Evolutionary conservation across 2,113 vertebrate genomes (phyloP).

Genomic region (Oreochromis tanganicae): DNA sequence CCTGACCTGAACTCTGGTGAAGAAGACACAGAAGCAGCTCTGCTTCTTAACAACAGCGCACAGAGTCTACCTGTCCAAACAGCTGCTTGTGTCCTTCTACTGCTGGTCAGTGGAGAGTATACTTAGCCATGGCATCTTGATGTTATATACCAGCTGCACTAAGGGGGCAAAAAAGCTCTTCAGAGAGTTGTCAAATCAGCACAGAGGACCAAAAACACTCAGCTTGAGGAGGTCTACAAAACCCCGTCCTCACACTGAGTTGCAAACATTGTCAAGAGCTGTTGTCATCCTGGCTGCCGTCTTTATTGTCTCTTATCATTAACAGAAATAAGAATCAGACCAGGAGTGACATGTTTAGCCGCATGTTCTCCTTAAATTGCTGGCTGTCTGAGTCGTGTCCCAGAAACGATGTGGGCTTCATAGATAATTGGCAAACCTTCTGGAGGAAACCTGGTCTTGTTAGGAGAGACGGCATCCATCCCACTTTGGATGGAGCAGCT

Average conservation of each 20-base stretch:
- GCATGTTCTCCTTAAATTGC: too few species aligned
- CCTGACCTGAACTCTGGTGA: background rate
- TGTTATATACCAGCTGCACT: background rate
- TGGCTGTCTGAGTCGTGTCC: too few species aligned
- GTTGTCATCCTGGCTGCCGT: background rate
- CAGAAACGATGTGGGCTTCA: too few species aligned
- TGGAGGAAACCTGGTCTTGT: too few species aligned
- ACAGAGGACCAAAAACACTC: background rate
- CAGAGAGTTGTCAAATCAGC: background rate
- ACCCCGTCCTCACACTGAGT: background rate
- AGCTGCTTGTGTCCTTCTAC: background rate
- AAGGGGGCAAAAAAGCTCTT: background rate
- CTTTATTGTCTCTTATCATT: too few species aligned
- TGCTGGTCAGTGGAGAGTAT: background rate
- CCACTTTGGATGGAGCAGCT: too few species aligned
- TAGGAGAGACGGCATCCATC: too few species aligned
- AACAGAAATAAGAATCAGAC: too few species aligned
- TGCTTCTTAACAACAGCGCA: background rate
- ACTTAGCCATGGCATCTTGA: background rate
- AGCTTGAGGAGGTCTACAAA: background rate
- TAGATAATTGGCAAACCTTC: too few species aligned
- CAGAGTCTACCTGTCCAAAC: background rate
- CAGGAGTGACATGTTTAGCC: too few species aligned
- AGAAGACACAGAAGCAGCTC: background rate
- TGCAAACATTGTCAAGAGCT: background rate